Evolutionary conservation across 2,113 vertebrate species (phyloP).

Genomic region (Oryzias melastigma): DNA sequence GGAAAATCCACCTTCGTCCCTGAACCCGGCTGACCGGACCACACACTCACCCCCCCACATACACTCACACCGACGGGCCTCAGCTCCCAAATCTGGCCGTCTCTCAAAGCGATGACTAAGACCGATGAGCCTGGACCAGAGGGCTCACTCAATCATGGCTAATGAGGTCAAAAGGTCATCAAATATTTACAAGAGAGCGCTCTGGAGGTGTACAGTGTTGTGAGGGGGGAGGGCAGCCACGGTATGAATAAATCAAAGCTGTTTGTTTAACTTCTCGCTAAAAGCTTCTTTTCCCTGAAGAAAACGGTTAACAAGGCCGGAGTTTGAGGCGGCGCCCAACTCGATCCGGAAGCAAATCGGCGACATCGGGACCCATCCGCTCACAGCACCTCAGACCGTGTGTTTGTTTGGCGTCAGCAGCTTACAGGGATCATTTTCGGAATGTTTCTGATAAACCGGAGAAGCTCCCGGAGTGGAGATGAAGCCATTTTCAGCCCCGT

Average conservation of each 20-base stretch:
- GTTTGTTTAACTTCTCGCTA: slow-evolving; percentile 43
- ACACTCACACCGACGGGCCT: slow-evolving; percentile 46
- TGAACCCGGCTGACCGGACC: slow-evolving; percentile 50
- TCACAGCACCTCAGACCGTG: slow-evolving; percentile 26
- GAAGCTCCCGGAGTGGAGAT: neutral
- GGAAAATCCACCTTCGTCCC: slow-evolving; percentile 42
- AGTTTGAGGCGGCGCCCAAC: too few species aligned
- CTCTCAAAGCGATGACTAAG: slow-evolving; percentile 61
- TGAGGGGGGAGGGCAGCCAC: slow-evolving; percentile 19
- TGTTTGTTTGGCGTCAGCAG: slow-evolving; percentile 19
- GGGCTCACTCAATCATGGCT: slow-evolving; percentile 67
- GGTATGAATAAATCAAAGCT: slow-evolving; percentile 53
- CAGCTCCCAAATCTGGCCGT: slow-evolving; percentile 24
- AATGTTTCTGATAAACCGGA: slow-evolving; percentile 9
- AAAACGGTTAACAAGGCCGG: too few species aligned
- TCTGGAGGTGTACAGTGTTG: slow-evolving; percentile 44
- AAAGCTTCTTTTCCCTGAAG: slow-evolving; percentile 27
- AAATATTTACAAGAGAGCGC: slow-evolving; percentile 71
- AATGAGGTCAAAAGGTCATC: slow-evolving; percentile 76
- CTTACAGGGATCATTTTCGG: slow-evolving; percentile 25
- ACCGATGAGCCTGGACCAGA: slow-evolving; percentile 54
- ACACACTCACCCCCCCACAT: slow-evolving; percentile 45
- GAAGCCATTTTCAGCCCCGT: neutral
- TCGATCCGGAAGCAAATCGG: too few species aligned
- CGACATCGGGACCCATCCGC: slow-evolving; percentile 32